Conservation (phyloP, 2,797 vertebrate genomes). For the Clarias platycephalus region DNA sequence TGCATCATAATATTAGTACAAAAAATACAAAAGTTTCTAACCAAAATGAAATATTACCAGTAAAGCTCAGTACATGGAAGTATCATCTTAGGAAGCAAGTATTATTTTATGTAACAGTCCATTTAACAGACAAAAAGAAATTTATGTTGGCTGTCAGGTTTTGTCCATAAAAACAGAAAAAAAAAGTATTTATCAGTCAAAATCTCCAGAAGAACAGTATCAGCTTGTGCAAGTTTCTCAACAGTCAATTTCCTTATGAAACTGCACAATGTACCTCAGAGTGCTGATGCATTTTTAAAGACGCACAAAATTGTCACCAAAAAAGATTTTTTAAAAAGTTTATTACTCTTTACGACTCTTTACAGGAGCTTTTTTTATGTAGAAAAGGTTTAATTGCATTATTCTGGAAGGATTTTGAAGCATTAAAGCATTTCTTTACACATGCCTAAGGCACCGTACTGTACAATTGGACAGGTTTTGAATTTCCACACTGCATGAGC, state of each 20-base stretch:
- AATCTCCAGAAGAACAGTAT: not conserved
- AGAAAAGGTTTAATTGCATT: not conserved
- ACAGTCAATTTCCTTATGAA: not conserved
- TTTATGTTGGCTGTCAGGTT: not conserved
- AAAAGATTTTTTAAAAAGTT: not conserved
- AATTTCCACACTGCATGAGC: not conserved
- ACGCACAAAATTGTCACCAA: not conserved
- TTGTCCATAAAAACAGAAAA: not conserved
- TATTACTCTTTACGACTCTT: not conserved
- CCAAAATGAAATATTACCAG: not conserved
- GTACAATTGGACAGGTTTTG: not conserved
- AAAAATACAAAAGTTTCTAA: not conserved
- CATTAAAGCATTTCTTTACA: not conserved
- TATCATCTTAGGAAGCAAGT: not conserved
- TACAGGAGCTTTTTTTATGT: not conserved
- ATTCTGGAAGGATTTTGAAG: not conserved
- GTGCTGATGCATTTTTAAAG: not conserved
- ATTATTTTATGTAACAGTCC: not conserved
- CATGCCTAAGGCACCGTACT: not conserved
- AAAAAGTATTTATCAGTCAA: not conserved
- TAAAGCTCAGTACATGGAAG: too few species aligned
- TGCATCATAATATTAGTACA: not conserved
- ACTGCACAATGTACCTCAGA: conserved; percentile 1
- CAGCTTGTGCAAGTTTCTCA: not conserved
- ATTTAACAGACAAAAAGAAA: not conserved